Evolutionary conservation across 1,140 invertebrate species (phyloP), one percentile per base, ranked within the genome.

Genomic region (Neodiprion fabricii): DNA sequence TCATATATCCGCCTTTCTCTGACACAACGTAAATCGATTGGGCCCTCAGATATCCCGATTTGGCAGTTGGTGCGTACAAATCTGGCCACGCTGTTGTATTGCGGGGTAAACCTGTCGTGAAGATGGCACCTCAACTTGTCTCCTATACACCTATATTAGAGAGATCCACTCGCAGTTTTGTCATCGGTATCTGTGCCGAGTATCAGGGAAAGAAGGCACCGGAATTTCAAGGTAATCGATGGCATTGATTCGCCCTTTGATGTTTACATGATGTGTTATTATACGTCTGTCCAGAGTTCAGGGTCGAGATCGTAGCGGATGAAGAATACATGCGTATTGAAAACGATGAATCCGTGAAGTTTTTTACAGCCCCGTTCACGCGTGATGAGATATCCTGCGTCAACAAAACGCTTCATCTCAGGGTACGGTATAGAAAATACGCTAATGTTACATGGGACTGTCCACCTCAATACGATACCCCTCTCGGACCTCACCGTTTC

Each of bases 1-100:
- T 28, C 2, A 28, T 28, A 28, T 28, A 28, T 28, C 2, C 28
- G 28, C 5, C 28, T 28, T 28, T 28, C 28, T 28, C 28, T 3
- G 28, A 28, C 28, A 1, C 28, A 28, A 28, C 28, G 28, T 28
- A 2, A 28, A 28, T 28, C 28, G 28, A 28, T 2, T 28, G 47
- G 8, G 14, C 48, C 40, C 7, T n/a, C 69, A 84, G 83, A 7
- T 83, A 80, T 72, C 50, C 73, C 50, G 91, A 94, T 83, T 82
- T 94, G 67, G 92, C 91, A 1, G 82, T 94, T 11, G 92, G 93
- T 4, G 91, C 92, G 0, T 90, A 90, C 48, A 89, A 90, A 71
- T 90, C 90, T n/a, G 88, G 86, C 49, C 87, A 89, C 53, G 89
- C 88, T 1, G 88, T 91, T 50, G 66, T 93, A 21, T 89, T 92